These are phyloP conservation scores for Drosophila testacea DNA, from an alignment of 2,888 invertebrate species.

Conservation along the genomic window DNA sequence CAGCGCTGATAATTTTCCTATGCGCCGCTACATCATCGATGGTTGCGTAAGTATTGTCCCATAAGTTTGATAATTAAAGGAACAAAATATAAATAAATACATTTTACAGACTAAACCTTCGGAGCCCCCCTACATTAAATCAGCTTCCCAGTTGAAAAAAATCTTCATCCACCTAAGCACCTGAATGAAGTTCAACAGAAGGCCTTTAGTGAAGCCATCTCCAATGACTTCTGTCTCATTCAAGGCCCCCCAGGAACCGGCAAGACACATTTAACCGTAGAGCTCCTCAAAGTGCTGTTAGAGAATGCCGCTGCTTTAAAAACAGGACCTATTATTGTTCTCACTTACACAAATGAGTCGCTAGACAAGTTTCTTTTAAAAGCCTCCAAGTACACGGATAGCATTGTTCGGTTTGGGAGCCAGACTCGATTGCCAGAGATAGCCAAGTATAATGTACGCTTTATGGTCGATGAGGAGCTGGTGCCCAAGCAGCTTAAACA, in stretches of 20 bases:
- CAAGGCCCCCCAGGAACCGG: constrained; percentile 96
- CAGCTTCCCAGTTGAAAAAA: constrained; percentile 52
- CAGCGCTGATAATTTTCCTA: constrained; percentile 87
- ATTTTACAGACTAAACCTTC: constrained; percentile 30
- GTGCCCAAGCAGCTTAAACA: constrained; percentile 73
- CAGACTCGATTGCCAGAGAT: constrained; percentile 88
- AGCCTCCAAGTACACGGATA: constrained; percentile 87
- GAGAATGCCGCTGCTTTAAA: constrained; percentile 86
- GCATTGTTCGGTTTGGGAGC: constrained; percentile 89
- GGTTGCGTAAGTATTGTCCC: constrained; percentile 85
- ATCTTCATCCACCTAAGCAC: constrained; percentile 83
- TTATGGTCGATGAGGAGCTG: constrained; percentile 38
- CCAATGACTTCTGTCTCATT: constrained; percentile 90
- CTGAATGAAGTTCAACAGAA: constrained; percentile 89
- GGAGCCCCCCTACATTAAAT: constrained; percentile 84
- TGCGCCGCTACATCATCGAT: constrained; percentile 89
- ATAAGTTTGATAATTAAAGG: not conserved
- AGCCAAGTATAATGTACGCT: constrained; percentile 86
- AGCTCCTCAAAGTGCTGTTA: constrained; percentile 89
- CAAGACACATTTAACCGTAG: constrained; percentile 92
- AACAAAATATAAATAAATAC: not conserved
- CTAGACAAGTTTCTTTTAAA: constrained; percentile 94
- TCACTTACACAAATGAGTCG: constrained; percentile 95
- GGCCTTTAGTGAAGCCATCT: constrained; percentile 89
- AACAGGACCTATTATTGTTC: constrained; percentile 88